Evolutionary conservation across 2,888 invertebrate genomes (phyloP), one percentile per base, ranked within the genome.

Genomic region (Drosophila neotestacea): DNA sequence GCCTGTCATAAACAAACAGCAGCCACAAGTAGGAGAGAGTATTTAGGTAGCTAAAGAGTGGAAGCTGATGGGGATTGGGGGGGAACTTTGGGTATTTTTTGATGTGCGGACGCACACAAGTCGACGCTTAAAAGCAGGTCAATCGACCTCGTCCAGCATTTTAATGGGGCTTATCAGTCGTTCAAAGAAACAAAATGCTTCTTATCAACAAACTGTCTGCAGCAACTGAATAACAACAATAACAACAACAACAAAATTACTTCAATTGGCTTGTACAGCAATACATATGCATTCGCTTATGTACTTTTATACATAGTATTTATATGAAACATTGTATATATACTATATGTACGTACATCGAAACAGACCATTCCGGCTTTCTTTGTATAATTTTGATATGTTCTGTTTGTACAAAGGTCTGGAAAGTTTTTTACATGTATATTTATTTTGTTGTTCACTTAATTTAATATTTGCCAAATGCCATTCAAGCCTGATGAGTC

Each of bases 81-180:
- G 38, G 47, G 10, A 51, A 28, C 30, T 38, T 54, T 46, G 60
- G 70, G 69, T 66, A 67, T 72, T 77, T 81, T 73, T 48, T 50
- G 70, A 73, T 79, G 82, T 67, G 70, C 72, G 73, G 56, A 74
- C 70, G 72, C 65, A 60, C 74, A 77, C 74, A 85, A 80, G 78
- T 65, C 70, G 54, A 58, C 78, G 75, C 85, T 85, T 85, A 83
- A 86, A 86, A 88, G 77, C 82, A 76, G 91, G 89, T 90, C 90
- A 86, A 70, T 79, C 77, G 91, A 91, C 90, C 91, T 85, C 84
- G 77, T 63, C 60, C 73, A 71, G 68, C 60, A 56, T 64, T 77
- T 79, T 76, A 80, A 83, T 81, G 86, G 77, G 73, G 70, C 85
- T 89, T 88, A 89, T 85, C 86, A 78, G 88, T 59, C 62, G 70